These are phyloP conservation scores for Micrastur ruficollis DNA, from an alignment of 2,797 vertebrate species.

Conservation along the genomic window DNA sequence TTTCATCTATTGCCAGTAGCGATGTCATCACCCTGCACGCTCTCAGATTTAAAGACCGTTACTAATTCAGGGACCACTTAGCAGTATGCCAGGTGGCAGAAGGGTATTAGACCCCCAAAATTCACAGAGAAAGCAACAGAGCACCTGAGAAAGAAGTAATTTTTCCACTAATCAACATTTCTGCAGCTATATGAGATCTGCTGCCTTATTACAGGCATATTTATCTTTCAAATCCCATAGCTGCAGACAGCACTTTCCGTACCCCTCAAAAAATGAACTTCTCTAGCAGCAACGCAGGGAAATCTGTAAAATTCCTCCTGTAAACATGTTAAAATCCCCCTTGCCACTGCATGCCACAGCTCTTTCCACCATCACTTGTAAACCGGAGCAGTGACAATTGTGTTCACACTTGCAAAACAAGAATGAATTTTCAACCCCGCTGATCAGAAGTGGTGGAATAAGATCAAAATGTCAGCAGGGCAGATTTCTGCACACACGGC, in stretches of 20 bases:
- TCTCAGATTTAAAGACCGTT: not conserved
- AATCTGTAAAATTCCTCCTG: not conserved
- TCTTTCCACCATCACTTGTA: not conserved
- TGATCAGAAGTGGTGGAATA: not conserved
- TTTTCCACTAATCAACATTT: not conserved
- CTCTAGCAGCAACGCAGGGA: not conserved
- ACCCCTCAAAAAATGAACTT: not conserved
- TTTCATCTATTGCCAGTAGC: not conserved
- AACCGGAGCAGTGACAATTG: not conserved
- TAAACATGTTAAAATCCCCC: not conserved
- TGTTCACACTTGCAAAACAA: not conserved
- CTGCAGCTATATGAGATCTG: not conserved
- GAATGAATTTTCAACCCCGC: not conserved
- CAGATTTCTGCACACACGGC: not conserved
- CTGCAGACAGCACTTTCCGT: not conserved
- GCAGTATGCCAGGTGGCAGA: not conserved
- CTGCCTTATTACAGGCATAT: not conserved
- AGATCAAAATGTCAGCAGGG: not conserved
- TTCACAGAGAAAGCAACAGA: not conserved
- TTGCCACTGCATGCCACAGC: accelerated
- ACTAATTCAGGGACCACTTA: not conserved
- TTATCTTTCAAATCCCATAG: not conserved
- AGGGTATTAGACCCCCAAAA: not conserved
- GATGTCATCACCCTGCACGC: not conserved
- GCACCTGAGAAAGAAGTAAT: not conserved